These are phyloP conservation scores for Champsocephalus esox DNA, from an alignment of 2,797 vertebrate species.

Conservation along the genomic window DNA sequence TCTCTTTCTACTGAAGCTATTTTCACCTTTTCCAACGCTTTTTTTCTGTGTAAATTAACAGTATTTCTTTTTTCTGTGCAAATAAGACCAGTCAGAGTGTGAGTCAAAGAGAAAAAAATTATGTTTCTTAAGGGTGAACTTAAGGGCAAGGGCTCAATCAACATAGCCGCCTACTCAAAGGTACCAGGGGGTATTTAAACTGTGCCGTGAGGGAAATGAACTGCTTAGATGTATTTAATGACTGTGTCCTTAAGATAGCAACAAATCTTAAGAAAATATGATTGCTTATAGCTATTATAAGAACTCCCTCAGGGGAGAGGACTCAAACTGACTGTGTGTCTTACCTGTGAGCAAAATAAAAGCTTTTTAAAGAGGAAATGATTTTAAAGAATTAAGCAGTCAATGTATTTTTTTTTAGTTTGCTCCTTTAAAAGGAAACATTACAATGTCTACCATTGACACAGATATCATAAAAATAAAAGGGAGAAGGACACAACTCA, in stretches of 20 bases:
- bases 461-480: conserved; percentile 15
- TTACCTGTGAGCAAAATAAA: conserved; percentile 19
- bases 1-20: neutral
- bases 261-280: conserved; percentile 24
- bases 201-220: conserved; percentile 31
- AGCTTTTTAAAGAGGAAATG: neutral
- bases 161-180: conserved; percentile 29
- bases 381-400: conserved; percentile 11
- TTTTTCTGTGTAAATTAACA: conserved; percentile 12
- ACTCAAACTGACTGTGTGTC: conserved; percentile 3
- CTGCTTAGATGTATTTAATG: conserved; percentile 38
- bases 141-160: conserved; percentile 49
- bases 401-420: conserved; percentile 19
- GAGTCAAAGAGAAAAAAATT: conserved; percentile 20
- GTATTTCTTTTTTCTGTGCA: conserved; percentile 12
- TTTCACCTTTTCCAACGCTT: conserved; percentile 10
- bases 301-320: conserved; percentile 19
- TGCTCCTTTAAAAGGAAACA: conserved; percentile 18
- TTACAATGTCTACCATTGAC: neutral
- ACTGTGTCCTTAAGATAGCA: conserved; percentile 40
- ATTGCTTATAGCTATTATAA: conserved; percentile 41
- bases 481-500: neutral
- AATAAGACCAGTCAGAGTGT: conserved; percentile 14
- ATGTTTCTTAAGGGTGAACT: conserved; percentile 37
- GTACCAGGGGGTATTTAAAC: conserved; percentile 26